phyloP scores from a whole-genome alignment of 2,797 vertebrate genomes.

The Sparus aurata region DNA sequence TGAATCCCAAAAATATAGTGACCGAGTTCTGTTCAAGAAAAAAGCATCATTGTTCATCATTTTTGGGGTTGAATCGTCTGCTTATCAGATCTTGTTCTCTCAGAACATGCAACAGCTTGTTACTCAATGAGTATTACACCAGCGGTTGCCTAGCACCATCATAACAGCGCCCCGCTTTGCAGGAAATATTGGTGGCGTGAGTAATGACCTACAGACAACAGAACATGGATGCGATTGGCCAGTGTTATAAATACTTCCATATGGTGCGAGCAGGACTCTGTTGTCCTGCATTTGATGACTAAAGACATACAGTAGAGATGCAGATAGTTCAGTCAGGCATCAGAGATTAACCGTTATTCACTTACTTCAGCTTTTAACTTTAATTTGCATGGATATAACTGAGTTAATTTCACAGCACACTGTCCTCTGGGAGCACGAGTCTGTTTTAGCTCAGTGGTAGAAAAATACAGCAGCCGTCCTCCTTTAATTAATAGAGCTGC shows the following conservation, averaged over 20 bases:
- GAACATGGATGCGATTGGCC: slow-evolving; percentile 54
- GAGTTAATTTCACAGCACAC: slow-evolving; percentile 10
- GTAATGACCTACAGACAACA: slow-evolving; percentile 63
- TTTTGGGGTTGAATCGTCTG: background rate
- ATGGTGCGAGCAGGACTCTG: slow-evolving; percentile 31
- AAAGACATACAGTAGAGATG: background rate
- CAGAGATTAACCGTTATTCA: background rate
- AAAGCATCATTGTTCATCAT: background rate
- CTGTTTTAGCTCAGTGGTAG: slow-evolving; percentile 58
- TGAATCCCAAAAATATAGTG: background rate
- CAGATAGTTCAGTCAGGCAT: background rate
- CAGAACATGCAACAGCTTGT: slow-evolving; percentile 32
- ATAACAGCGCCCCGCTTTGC: slow-evolving; percentile 63
- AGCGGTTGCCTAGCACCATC: slow-evolving; percentile 68
- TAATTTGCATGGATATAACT: slow-evolving; percentile 16
- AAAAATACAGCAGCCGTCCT: slow-evolving; percentile 34
- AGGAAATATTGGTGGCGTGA: slow-evolving; percentile 59
- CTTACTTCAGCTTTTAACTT: slow-evolving; percentile 7
- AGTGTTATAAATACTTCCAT: slow-evolving; percentile 68
- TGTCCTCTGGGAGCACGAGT: slow-evolving; percentile 42
- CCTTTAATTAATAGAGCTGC: background rate
- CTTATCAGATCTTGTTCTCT: slow-evolving; percentile 27
- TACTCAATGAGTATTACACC: slow-evolving; percentile 33
- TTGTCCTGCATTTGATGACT: background rate
- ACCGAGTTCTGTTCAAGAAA: background rate